phyloP scores from a whole-genome alignment of 2,797 vertebrate species.

The Chaetodon trifasciatus region DNA sequence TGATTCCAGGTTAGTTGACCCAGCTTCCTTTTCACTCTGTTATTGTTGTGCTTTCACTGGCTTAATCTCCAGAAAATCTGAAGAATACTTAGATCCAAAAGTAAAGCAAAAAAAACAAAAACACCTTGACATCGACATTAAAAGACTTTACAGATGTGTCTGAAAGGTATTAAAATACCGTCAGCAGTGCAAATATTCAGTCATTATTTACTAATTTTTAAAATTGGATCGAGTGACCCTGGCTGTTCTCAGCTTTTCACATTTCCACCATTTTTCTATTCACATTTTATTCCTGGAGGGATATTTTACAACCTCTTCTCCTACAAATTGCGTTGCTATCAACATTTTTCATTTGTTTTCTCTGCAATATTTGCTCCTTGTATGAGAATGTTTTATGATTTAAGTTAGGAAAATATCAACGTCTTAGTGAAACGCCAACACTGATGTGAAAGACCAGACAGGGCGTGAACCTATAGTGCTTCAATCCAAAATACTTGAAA shows the following conservation, averaged over 20 bases:
- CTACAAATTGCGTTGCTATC: neutral
- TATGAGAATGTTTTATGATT: neutral
- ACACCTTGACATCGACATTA: constrained; percentile 6
- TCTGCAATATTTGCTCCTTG: neutral
- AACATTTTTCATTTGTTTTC: neutral
- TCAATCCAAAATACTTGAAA: neutral
- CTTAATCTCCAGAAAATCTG: constrained; percentile 5
- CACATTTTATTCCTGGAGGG: neutral
- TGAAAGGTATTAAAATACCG: constrained; percentile 15
- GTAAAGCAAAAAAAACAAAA: constrained; percentile 15
- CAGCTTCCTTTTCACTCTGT: neutral
- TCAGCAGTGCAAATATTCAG: neutral
- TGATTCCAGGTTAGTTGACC: constrained; percentile 1
- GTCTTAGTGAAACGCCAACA: neutral
- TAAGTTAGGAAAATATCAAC: neutral
- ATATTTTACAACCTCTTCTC: neutral
- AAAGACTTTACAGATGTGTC: constrained; percentile 1
- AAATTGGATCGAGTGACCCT: neutral
- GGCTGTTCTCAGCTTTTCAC: neutral
- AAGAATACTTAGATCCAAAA: neutral
- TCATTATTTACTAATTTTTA: neutral
- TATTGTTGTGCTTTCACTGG: neutral
- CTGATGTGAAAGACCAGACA: neutral
- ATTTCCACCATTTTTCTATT: neutral
- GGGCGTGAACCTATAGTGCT: neutral